A percentile compares a stretch with the other conserved stretches of the same genome.
These are phyloP conservation scores for Dasyurus viverrinus DNA, from an alignment of 2,113 vertebrate genomes.

Conservation along the genomic window DNA sequence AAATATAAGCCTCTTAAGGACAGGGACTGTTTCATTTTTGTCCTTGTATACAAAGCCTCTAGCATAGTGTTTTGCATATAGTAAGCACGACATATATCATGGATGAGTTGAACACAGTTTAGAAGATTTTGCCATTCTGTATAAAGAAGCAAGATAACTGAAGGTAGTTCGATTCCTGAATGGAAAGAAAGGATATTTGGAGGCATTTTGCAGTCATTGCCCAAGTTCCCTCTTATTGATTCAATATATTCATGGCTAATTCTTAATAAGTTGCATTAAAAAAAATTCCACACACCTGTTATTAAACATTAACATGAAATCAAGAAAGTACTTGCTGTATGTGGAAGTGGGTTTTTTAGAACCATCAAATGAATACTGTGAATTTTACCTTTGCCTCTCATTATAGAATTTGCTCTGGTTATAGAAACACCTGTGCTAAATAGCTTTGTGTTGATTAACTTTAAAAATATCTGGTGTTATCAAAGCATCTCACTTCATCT, in stretches of 20 bases:
- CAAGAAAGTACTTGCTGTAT: background rate
- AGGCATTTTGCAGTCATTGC: background rate
- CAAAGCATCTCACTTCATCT: background rate
- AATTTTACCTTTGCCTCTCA: background rate
- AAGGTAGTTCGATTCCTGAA: background rate
- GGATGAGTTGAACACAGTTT: background rate
- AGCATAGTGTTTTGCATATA: background rate
- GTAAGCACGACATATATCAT: background rate
- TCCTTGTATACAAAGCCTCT: background rate
- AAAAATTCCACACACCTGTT: background rate
- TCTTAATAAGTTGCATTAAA: background rate
- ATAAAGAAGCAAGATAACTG: background rate
- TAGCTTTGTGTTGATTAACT: conserved; percentile 18
- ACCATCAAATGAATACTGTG: background rate
- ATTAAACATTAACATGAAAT: background rate
- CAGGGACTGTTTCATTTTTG: background rate
- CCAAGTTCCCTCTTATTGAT: background rate
- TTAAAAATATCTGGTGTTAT: background rate
- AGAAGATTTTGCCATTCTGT: background rate
- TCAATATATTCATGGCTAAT: background rate
- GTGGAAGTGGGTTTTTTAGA: background rate
- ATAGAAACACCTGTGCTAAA: conserved; percentile 6
- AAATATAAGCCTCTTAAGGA: background rate
- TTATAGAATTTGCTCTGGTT: background rate
- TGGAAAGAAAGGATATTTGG: background rate